phyloP scores from a whole-genome alignment of 2,888 invertebrate species.

The Nemurella pictetii region DNA sequence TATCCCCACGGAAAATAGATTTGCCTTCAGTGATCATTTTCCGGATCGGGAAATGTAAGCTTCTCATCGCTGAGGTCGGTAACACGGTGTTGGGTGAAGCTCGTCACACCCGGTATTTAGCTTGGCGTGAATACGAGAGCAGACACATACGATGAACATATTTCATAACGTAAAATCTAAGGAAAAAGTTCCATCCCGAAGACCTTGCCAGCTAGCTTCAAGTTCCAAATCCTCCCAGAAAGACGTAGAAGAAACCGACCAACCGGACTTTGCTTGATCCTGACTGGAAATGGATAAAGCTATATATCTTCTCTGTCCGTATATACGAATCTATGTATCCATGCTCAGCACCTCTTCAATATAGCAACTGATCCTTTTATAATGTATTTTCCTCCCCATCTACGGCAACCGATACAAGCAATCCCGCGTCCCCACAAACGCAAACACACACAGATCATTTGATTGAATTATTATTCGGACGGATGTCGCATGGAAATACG shows the following conservation, averaged over 20 bases:
- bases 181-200: not conserved
- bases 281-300: constrained; percentile 11
- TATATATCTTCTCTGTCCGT: constrained; percentile 5
- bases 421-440: not conserved
- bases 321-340: not conserved
- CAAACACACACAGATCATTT: constrained; percentile 22
- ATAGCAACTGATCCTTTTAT: not conserved
- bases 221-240: constrained; percentile 19
- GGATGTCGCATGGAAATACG: not conserved
- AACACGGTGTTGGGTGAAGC: too few species aligned
- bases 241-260: constrained; percentile 22
- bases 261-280: constrained; percentile 23
- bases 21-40: too few species aligned
- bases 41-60: too few species aligned
- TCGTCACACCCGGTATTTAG: not conserved
- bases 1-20: too few species aligned
- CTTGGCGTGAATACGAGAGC: not conserved
- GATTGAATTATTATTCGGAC: constrained; percentile 25
- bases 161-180: not conserved
- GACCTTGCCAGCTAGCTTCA: not conserved
- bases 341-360: constrained; percentile 15
- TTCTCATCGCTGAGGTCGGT: too few species aligned
- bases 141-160: not conserved
- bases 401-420: not conserved
- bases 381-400: not conserved